Conservation (phyloP, 2,888 invertebrate species). For the Sphinx pinastri region DNA sequence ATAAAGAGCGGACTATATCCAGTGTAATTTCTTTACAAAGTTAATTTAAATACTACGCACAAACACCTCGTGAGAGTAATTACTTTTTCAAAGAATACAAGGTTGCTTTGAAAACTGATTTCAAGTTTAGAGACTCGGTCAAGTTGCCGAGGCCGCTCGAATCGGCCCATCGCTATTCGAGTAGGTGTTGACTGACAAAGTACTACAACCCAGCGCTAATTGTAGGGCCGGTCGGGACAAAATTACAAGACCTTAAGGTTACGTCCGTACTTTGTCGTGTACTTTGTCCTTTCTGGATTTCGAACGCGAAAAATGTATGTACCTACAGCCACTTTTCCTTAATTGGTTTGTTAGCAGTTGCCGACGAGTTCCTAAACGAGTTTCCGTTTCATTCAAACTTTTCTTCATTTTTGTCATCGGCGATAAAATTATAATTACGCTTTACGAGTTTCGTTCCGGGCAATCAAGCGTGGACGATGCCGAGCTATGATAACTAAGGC, state of each 20-base stretch:
- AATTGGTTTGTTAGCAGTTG: conserved; percentile 54
- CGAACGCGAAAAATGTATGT: conserved; percentile 34
- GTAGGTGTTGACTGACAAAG: conserved; percentile 54
- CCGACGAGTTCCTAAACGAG: conserved; percentile 42
- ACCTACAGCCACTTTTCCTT: conserved; percentile 39
- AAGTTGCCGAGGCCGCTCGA: conserved; percentile 34
- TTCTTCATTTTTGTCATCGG: conserved; percentile 37
- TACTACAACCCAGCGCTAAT: conserved; percentile 45
- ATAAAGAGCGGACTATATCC: background rate
- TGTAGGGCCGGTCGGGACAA: conserved; percentile 44
- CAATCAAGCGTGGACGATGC: conserved; percentile 27
- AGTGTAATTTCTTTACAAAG: conserved; percentile 21
- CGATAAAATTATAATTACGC: conserved; percentile 49
- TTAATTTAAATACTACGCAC: conserved; percentile 26
- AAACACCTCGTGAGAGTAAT: conserved; percentile 31
- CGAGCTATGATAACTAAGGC: background rate
- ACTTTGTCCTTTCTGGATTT: conserved; percentile 35
- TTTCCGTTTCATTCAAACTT: conserved; percentile 38
- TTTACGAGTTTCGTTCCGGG: conserved; percentile 34
- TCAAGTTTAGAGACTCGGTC: conserved; percentile 39
- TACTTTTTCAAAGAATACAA: conserved; percentile 34
- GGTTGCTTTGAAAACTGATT: conserved; percentile 45
- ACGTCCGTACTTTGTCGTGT: conserved; percentile 39
- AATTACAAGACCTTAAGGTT: conserved; percentile 52
- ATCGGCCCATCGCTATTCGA: conserved; percentile 38